Evolutionary conservation across 2,888 invertebrate genomes (phyloP).

Genomic region (Mesorhabditis spiculigera): DNA sequence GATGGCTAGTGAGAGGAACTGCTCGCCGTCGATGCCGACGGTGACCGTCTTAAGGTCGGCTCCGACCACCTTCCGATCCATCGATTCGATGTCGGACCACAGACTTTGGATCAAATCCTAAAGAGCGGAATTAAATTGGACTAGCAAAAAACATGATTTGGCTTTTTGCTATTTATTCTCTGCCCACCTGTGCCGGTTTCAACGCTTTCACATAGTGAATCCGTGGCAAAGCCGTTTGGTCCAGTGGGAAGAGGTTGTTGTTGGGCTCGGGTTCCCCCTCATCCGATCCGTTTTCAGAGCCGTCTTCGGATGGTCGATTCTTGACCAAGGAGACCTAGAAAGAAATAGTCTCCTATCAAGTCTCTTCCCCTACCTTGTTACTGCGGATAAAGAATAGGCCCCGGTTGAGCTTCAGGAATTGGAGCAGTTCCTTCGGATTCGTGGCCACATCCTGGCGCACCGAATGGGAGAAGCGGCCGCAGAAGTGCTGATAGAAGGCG

Average conservation of each 20-base stretch:
- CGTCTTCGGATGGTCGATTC: slow-evolving; percentile 48
- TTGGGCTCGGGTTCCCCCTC: slow-evolving; percentile 38
- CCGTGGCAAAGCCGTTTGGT: slow-evolving; percentile 42
- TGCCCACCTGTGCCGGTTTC: slow-evolving; percentile 48
- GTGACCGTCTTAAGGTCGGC: slow-evolving; percentile 91
- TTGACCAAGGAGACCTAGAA: slow-evolving; percentile 47
- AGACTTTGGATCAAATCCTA: slow-evolving; percentile 44
- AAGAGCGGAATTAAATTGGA: neutral
- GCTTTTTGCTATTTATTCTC: neutral
- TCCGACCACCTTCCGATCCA: slow-evolving; percentile 66
- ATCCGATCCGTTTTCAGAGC: slow-evolving; percentile 51
- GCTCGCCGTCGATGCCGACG: slow-evolving; percentile 73
- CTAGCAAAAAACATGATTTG: slow-evolving; percentile 8
- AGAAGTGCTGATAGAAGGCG: slow-evolving; percentile 53
- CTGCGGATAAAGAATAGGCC: slow-evolving; percentile 88
- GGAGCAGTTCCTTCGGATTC: slow-evolving; percentile 81
- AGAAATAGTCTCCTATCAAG: slow-evolving; percentile 6
- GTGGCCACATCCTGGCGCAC: slow-evolving; percentile 73
- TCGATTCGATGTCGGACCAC: slow-evolving; percentile 39
- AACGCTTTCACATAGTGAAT: slow-evolving; percentile 52
- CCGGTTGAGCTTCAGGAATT: slow-evolving; percentile 87
- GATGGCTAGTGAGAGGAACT: slow-evolving; percentile 77
- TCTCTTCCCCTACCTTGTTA: slow-evolving; percentile 66
- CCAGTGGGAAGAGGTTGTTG: slow-evolving; percentile 53
- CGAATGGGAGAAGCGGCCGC: slow-evolving; percentile 56